A percentile compares a stretch with the other conserved stretches of the same genome.
Conservation (phyloP, 2,113 vertebrate species). For the Hippotragus niger region DNA sequence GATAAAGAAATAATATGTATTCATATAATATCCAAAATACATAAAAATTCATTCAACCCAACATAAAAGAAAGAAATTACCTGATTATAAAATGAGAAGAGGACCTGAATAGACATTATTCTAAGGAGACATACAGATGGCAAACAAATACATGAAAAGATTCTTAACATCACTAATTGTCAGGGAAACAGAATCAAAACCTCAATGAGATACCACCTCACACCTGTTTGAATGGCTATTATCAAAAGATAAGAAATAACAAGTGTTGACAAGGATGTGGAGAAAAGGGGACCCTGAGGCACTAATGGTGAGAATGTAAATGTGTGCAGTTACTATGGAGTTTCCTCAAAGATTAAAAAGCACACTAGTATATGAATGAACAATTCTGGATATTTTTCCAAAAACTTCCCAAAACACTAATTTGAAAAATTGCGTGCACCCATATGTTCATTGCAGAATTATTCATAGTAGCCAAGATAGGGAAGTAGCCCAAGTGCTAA, state of each 20-base stretch:
- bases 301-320: neutral
- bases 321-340: too few species aligned
- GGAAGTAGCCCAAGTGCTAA: neutral
- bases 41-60: neutral
- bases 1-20: neutral
- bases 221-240: neutral
- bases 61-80: neutral
- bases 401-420: neutral
- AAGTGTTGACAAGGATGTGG: neutral
- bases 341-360: neutral
- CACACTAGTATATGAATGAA: neutral
- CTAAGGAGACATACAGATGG: neutral
- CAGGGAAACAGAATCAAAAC: neutral
- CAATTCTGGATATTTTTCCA: neutral
- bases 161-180: neutral
- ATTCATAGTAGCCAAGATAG: neutral
- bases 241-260: neutral
- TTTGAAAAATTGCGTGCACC: neutral
- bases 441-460: neutral
- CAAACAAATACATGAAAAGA: neutral
- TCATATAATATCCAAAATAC: neutral
- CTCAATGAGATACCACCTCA: neutral
- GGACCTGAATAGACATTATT: neutral
- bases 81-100: neutral
- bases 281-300: neutral